Base-by-base conservation (phyloP, 2,888 invertebrate species). In the Chaetogeoica ovagalla region DNA sequence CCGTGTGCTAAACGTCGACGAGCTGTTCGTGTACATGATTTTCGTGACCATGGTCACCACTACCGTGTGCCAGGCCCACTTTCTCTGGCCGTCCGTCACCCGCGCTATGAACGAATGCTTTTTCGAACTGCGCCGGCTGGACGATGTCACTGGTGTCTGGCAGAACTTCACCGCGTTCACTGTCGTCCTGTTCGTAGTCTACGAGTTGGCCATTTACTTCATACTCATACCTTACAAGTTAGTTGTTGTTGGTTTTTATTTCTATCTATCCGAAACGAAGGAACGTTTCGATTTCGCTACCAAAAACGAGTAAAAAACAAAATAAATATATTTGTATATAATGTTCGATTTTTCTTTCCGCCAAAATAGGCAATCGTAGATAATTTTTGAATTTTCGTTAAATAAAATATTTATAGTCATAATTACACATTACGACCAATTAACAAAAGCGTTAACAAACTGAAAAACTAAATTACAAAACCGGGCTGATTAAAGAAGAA, bases 141-240 rank as follows among this genome's bases (percentile, higher is more conserved):
- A 17, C 48, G 60, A 76, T 60, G 37, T 69, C 60, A 21, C 60
- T 19, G 76, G 59, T 1, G n/a, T 17, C 60, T 60, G 69, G 60
- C 76, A 76, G 52, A 37, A 52, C 52, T 69, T 48, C 37, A 15
- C 76, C 17, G 76, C 76, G n/a, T 76, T 37, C 52, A 15, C 60
- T 60, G 0, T 69, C 60, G 48, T 76, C n/a, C 15, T 60, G 13
- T 60, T 76, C 39, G 48, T 60, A 48, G 48, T 17, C 60, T 60
- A 69, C 60, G 76, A 76, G 52, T 60, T 76, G n/a, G 60, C 37
- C 48, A 69, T 76, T 69, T 69, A 76, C 52, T 60, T 21, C 55
- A 7, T 76, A 13, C 6, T 76, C 0, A 52, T 69, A 30, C 69
- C 48, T 17, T 66, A 65, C 75, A 76, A 69, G 76, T 76, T 1